Evolutionary conservation across 2,797 vertebrate genomes (phyloP).

Genomic region (Sebastolobus altivelis): DNA sequence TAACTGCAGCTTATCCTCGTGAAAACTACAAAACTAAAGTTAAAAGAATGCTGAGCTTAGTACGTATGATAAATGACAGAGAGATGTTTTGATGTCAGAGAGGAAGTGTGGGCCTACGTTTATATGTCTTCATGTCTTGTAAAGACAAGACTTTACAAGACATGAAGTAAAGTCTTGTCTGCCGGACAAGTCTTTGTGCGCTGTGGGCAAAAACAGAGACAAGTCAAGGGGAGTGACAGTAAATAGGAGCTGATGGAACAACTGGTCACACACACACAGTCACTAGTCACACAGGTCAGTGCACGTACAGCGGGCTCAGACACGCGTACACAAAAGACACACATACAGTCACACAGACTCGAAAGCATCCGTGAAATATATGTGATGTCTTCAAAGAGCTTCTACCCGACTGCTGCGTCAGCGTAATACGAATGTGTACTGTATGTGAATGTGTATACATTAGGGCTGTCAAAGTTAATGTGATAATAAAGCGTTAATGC

Average conservation of each 20-base stretch:
- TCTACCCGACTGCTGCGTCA: background rate
- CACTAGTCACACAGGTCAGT: conserved; percentile 47
- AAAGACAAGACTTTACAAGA: no score
- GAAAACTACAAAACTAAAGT: background rate
- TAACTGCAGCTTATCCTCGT: background rate
- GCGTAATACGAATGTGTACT: background rate
- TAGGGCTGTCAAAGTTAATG: background rate
- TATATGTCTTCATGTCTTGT: no score
- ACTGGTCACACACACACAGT: conserved; percentile 48
- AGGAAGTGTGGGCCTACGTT: conserved; percentile 19
- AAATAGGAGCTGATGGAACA: conserved; percentile 62
- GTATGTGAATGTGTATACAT: background rate
- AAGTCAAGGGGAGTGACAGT: conserved; percentile 51
- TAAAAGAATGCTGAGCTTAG: background rate
- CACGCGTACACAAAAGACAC: background rate
- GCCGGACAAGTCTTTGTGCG: conserved; percentile 42
- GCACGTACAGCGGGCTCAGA: conserved; percentile 19
- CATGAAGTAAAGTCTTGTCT: conserved; percentile 37
- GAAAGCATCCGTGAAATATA: conserved; percentile 14
- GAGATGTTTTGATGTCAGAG: conserved; percentile 20
- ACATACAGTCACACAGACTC: background rate
- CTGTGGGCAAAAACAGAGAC: conserved; percentile 41
- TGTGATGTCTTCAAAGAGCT: conserved; percentile 10
- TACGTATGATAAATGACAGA: conserved; percentile 16
- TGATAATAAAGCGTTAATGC: no score